Conservation (phyloP, 1,140 invertebrate genomes). For the Maconellicoccus hirsutus region DNA sequence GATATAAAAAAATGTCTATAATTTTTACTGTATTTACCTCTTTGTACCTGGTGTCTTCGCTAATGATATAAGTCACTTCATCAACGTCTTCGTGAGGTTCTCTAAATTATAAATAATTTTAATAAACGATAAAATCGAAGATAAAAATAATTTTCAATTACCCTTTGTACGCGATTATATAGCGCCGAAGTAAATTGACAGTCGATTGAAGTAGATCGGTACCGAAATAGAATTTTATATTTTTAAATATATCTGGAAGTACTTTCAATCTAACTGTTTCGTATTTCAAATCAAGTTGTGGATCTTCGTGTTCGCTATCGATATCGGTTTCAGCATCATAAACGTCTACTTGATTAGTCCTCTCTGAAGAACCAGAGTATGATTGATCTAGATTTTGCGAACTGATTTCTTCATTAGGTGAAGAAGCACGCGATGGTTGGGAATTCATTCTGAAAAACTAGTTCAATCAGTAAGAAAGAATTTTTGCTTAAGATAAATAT, state of each 20-base stretch:
- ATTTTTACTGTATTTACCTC: background rate
- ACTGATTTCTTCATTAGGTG: background rate
- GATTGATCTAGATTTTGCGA: background rate
- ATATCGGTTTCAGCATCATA: conserved; percentile 6
- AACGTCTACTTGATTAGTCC: background rate
- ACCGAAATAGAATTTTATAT: conserved; percentile 3
- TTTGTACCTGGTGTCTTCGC: background rate
- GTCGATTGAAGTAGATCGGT: background rate
- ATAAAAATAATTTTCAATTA: background rate
- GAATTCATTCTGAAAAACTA: background rate
- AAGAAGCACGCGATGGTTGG: background rate
- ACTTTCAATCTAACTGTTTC: background rate
- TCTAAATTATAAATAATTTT: background rate
- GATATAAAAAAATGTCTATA: too few species aligned
- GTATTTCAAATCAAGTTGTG: background rate
- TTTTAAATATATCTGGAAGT: background rate
- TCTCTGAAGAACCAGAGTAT: background rate
- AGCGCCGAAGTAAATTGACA: background rate
- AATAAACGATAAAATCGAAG: background rate
- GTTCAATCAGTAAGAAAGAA: too few species aligned
- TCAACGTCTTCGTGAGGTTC: background rate
- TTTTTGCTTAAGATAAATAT: too few species aligned
- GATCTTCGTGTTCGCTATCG: conserved; percentile 16
- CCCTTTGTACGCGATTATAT: conserved; percentile 6
- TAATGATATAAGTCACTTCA: background rate